Base-by-base conservation (phyloP, 1,140 invertebrate species). In the Camponotus vicinus region DNA sequence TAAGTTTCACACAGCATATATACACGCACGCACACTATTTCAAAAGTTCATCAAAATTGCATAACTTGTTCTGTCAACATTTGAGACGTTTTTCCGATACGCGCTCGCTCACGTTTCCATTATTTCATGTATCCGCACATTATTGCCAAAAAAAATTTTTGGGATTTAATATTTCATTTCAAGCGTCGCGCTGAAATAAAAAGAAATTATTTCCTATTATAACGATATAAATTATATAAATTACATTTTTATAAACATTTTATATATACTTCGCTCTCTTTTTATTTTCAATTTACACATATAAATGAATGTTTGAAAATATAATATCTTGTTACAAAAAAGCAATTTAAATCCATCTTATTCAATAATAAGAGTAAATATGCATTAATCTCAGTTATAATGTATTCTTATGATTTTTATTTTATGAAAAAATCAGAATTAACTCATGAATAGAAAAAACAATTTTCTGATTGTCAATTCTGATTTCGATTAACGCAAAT, bases 21-120 rank as follows among this genome's bases (percentile, higher is more conserved):
- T 21, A 37, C n/a, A 45, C 1, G 15, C n/a, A 52, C 11, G 32
- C 32, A 69, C 9, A 42, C 34, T 5, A 27, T 13, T 70, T 27
- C 18, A 15, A 57, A 70, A 37, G 37, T 55, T 37, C 34, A 80
- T 80, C 64, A 57, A 55, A 80, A 80, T 80, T 80, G 77, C 64
- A 69, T 70, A 80, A 69, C 77, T 69, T 70, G 77, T 42, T 80
- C 45, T 80, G 77, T 57, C 77, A 80, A 80, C 45, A 80, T 80
- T 70, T 21, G 45, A 55, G 77, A 55, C 49, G 40, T 69, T 80
- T 80, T 80, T 70, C 49, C 64, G 34, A 80, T 80, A 80, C 66
- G 45, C 45, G 34, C n/a, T 40, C 34, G 34, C 34, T 69, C 64
- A 40, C 45, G 64, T 69, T 80, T 57, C 45, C 34, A 32, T 80